These are phyloP conservation scores for Erpobdella octoculata DNA, from an alignment of 2,888 invertebrate species.

Conservation along the genomic window DNA sequence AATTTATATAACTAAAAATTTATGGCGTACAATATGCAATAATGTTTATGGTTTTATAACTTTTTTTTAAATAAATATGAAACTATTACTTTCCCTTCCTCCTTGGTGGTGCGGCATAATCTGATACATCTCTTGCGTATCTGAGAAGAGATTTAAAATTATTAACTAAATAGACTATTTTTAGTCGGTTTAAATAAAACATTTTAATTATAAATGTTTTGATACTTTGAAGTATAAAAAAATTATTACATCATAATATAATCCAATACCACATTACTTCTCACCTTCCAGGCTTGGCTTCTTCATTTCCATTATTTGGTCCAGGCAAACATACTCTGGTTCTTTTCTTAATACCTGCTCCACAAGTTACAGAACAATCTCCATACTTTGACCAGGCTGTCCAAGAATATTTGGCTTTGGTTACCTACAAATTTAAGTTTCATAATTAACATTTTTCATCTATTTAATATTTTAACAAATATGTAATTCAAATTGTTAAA, in stretches of 20 bases:
- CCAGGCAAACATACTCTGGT: conserved; percentile 37
- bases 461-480: neutral
- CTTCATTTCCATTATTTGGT: neutral
- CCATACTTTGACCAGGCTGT: conserved; percentile 33
- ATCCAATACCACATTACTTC: no score
- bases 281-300: conserved; percentile 11
- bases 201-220: neutral
- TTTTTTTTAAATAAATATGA: neutral
- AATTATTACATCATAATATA: no score
- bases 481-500: neutral
- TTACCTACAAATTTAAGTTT: neutral
- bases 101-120: neutral
- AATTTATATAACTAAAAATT: no score
- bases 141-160: neutral
- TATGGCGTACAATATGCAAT: no score
- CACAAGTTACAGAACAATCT: conserved; percentile 35
- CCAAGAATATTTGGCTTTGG: conserved; percentile 29
- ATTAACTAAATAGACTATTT: no score
- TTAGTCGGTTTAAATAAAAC: neutral
- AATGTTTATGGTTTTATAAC: no score
- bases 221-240: no score
- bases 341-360: conserved; percentile 26
- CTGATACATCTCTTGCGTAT: neutral
- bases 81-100: neutral
- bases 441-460: neutral